Evolutionary conservation across 2,888 invertebrate genomes (phyloP).

Genomic region (Tinea pellionella): DNA sequence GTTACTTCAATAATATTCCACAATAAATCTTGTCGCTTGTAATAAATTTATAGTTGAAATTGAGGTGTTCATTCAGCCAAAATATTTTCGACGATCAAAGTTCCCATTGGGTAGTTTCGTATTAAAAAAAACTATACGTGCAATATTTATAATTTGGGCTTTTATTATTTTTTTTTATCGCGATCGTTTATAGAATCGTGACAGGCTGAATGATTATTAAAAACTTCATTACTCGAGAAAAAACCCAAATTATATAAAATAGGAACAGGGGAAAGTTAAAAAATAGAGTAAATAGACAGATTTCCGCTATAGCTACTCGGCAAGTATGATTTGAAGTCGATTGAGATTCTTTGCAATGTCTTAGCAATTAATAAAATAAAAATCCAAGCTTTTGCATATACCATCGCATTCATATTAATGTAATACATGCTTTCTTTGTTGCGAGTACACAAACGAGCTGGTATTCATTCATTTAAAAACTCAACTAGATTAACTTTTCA

Average conservation of each 20-base stretch:
- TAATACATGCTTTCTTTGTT: no score
- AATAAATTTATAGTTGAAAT: neutral
- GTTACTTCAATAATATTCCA: no score
- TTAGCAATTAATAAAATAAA: neutral
- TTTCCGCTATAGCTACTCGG: constrained; percentile 68
- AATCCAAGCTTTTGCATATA: no score
- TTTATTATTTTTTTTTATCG: constrained; percentile 15
- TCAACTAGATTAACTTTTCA: no score
- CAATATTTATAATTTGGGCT: constrained; percentile 40
- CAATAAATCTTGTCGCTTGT: no score
- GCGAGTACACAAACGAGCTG: no score
- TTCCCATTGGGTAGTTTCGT: constrained; percentile 1
- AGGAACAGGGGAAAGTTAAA: constrained; percentile 12
- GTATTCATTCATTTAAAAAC: no score
- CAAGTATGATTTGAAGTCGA: constrained; percentile 46
- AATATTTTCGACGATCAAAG: neutral
- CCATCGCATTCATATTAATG: no score
- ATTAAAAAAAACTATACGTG: constrained; percentile 48
- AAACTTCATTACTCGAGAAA: no score
- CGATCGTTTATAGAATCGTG: no score
- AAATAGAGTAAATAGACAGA: constrained; percentile 39
- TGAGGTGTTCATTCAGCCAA: no score
- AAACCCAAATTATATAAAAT: constrained; percentile 38
- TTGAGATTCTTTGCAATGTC: constrained; percentile 14
- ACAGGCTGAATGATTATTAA: no score